These are phyloP conservation scores for Toxonevra muliebris DNA, from an alignment of 2,888 invertebrate genomes.

Conservation along the genomic window DNA sequence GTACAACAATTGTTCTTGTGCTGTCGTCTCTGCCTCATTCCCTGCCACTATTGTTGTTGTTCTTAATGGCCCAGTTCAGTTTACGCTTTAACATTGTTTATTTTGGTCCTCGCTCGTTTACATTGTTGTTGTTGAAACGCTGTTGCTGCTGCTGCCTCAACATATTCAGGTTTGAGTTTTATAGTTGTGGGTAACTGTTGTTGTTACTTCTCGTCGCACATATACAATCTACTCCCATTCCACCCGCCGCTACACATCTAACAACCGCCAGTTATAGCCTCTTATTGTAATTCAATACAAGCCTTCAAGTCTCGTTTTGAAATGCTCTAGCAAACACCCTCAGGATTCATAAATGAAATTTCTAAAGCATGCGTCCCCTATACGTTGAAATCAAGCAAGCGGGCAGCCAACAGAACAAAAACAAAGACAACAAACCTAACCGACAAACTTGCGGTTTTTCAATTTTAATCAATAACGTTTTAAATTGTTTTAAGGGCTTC, in stretches of 20 bases:
- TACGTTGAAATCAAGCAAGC: background rate
- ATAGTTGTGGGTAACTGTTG: too few relatives aligned
- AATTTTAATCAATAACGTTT: constrained; percentile 25
- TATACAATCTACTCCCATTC: background rate
- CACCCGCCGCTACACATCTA: too few relatives aligned
- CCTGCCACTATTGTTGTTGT: constrained; percentile 25
- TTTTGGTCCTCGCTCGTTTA: constrained; percentile 3
- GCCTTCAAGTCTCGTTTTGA: constrained; percentile 14
- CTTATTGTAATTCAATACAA: background rate
- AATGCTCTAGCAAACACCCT: background rate
- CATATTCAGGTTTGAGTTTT: too few relatives aligned
- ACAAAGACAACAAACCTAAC: background rate
- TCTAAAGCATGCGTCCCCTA: too few relatives aligned
- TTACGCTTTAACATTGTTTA: background rate
- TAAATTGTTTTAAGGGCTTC: constrained; percentile 21
- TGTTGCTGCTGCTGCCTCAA: background rate
- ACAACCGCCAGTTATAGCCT: too few relatives aligned
- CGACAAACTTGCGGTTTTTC: constrained; percentile 5
- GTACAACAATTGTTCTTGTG: background rate
- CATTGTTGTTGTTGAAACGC: background rate
- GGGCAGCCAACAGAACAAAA: constrained; percentile 9
- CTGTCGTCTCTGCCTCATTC: background rate
- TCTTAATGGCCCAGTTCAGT: constrained; percentile 12
- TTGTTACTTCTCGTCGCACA: background rate
- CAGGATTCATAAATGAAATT: too few relatives aligned